Evolutionary conservation across 2,888 invertebrate genomes (phyloP).

Genomic region (Mycalesis mineus): DNA sequence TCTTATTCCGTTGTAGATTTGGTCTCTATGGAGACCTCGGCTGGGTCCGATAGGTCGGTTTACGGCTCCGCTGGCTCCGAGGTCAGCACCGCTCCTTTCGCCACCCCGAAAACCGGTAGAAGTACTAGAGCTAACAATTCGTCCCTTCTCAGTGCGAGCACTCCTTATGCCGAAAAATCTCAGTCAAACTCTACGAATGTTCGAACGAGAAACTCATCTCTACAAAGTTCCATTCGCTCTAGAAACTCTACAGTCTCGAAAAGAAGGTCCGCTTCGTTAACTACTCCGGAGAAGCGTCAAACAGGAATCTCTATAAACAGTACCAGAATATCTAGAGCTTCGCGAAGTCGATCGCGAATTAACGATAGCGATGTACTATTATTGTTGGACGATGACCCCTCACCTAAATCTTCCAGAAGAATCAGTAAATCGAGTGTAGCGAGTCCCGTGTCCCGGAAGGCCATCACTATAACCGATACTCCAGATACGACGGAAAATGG

Average conservation of each 20-base stretch:
- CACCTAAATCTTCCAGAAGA: slow-evolving; percentile 30
- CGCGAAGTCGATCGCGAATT: slow-evolving; percentile 48
- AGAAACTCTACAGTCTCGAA: slow-evolving; percentile 28
- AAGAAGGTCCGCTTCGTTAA: slow-evolving; percentile 34
- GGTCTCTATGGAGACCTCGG: slow-evolving; percentile 52
- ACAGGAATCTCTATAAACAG: slow-evolving; percentile 18
- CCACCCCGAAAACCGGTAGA: slow-evolving; percentile 36
- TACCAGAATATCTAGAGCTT: slow-evolving; percentile 42
- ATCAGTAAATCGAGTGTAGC: not conserved
- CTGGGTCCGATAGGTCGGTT: slow-evolving; percentile 37
- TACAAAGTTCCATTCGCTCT: not conserved
- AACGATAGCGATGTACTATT: slow-evolving; percentile 36
- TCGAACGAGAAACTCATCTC: not conserved
- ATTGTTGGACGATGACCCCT: slow-evolving; percentile 37
- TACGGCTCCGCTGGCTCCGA: slow-evolving; percentile 50
- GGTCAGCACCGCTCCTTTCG: slow-evolving; percentile 34
- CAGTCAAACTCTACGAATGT: not conserved
- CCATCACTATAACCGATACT: slow-evolving; percentile 6
- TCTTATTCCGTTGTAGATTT: slow-evolving; percentile 64
- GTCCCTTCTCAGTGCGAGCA: not conserved
- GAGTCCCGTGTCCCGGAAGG: slow-evolving; percentile 18
- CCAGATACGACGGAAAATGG: slow-evolving; percentile 33
- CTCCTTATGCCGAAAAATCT: not conserved
- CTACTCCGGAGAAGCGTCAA: slow-evolving; percentile 36
- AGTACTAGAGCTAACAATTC: not conserved